These are phyloP conservation scores for Labroides dimidiatus DNA, from an alignment of 2,797 vertebrate species.

Conservation along the genomic window DNA sequence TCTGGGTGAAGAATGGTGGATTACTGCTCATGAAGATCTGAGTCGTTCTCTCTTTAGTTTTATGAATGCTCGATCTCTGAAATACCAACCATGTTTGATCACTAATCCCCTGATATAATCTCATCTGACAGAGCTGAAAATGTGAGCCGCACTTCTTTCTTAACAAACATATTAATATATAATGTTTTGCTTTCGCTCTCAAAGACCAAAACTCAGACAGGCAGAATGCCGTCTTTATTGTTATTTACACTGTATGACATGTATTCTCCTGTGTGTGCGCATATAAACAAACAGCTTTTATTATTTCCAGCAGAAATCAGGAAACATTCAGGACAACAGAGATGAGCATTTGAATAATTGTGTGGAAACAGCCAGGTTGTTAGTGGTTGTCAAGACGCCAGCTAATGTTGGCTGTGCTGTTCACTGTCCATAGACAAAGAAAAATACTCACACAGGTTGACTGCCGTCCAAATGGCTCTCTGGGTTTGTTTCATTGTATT, in stretches of 20 bases:
- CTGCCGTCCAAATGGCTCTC: not conserved
- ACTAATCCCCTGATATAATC: conserved; percentile 58
- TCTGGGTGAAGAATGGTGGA: too few species aligned
- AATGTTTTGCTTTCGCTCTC: conserved; percentile 39
- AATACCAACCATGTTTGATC: conserved; percentile 57
- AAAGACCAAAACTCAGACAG: conserved; percentile 3
- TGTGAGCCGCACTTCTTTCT: conserved; percentile 32
- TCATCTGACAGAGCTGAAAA: conserved; percentile 31
- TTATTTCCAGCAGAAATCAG: conserved; percentile 11
- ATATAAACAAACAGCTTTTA: not conserved
- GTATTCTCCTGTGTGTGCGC: conserved; percentile 5
- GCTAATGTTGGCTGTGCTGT: conserved; percentile 10
- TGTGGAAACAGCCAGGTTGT: conserved; percentile 16
- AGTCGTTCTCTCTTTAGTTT: too few species aligned
- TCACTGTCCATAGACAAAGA: conserved; percentile 15
- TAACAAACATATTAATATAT: not conserved
- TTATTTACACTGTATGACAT: conserved; percentile 6
- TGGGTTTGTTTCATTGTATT: not conserved
- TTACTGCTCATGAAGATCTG: too few species aligned
- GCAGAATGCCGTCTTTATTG: not conserved
- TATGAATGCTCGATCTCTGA: too few species aligned
- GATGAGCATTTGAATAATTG: conserved; percentile 32
- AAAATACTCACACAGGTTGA: conserved; percentile 5
- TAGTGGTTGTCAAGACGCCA: conserved; percentile 17
- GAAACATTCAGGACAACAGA: conserved; percentile 18